Evolutionary conservation across 92 coral and sea anemone species (phyloP).

Genomic region (Paragorgia papillata): DNA sequence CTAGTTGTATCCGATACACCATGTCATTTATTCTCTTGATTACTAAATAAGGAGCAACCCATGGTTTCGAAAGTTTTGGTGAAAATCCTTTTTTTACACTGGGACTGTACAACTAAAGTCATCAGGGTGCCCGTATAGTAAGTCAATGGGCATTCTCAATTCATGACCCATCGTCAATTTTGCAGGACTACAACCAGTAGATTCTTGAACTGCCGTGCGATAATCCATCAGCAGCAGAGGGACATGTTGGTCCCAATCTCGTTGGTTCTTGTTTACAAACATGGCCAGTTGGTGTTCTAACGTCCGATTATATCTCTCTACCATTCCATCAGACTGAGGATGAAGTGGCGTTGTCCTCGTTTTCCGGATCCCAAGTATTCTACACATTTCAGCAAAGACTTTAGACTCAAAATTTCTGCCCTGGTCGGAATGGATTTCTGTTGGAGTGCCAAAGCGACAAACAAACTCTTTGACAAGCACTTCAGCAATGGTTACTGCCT

Average conservation of each 20-base stretch:
- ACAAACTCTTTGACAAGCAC: slow-evolving; percentile 6
- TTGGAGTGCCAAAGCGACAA: slow-evolving; percentile 3
- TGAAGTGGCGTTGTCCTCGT: slow-evolving; percentile 50
- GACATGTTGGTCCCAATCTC: slow-evolving; percentile 45
- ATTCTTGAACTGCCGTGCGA: slow-evolving; percentile 17
- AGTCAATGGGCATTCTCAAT: slow-evolving; percentile 22
- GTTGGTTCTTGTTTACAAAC: slow-evolving; percentile 23
- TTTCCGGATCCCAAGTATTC: slow-evolving; percentile 39
- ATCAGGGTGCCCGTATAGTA: neutral
- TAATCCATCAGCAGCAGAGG: slow-evolving; percentile 40
- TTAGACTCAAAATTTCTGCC: slow-evolving; percentile 24
- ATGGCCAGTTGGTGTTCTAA: slow-evolving; percentile 33
- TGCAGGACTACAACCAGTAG: slow-evolving; percentile 23
- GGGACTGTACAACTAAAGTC: slow-evolving; percentile 46
- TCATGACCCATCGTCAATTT: slow-evolving; percentile 29
- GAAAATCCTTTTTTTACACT: slow-evolving; percentile 41
- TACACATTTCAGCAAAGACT: slow-evolving; percentile 40
- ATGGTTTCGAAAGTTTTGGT: slow-evolving; percentile 46
- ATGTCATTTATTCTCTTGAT: slow-evolving; percentile 10
- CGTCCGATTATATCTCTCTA: slow-evolving; percentile 46
- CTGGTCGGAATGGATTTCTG: slow-evolving; percentile 27
- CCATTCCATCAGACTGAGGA: slow-evolving; percentile 59
- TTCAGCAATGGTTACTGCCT: slow-evolving; percentile 14
- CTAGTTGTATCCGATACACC: slow-evolving; percentile 25
- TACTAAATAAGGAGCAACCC: slow-evolving; percentile 48